Conservation (phyloP, 1,140 invertebrate genomes). For the Zophobas atratus region DNA sequence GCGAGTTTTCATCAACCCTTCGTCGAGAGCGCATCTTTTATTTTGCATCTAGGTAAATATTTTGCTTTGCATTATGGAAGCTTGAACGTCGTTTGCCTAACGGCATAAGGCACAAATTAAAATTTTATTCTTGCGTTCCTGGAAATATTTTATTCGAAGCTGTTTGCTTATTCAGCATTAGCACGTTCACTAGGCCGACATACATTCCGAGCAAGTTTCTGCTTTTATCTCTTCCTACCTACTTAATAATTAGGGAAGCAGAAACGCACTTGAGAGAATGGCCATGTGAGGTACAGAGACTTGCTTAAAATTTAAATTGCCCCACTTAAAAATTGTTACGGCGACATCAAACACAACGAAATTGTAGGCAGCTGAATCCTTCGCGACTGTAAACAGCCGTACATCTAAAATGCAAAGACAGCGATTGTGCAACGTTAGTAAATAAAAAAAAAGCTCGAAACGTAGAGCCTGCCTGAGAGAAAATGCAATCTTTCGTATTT, state of each 20-base stretch:
- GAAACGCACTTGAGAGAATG: conserved; percentile 22
- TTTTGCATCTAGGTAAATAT: background rate
- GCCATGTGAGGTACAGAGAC: conserved; percentile 21
- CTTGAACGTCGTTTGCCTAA: conserved; percentile 4
- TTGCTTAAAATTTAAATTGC: conserved; percentile 27
- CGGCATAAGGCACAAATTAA: conserved; percentile 15
- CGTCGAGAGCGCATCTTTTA: background rate
- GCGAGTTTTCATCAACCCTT: conserved; percentile 38
- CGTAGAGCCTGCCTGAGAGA: too few species aligned
- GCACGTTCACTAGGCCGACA: conserved; percentile 27
- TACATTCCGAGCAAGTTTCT: conserved; percentile 28
- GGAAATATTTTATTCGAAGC: conserved; percentile 38
- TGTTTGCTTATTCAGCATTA: conserved; percentile 31
- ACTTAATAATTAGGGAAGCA: conserved; percentile 24
- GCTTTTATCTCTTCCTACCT: conserved; percentile 25
- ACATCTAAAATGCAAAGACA: background rate
- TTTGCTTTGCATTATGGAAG: background rate
- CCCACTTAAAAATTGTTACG: background rate
- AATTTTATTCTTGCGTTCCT: conserved; percentile 18
- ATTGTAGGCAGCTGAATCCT: background rate
- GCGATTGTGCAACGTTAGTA: background rate
- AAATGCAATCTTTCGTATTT: too few species aligned
- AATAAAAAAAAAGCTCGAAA: too few species aligned
- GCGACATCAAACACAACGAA: conserved; percentile 8
- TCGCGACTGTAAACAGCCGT: background rate